These are phyloP conservation scores for Loriculus beryllinus DNA, from an alignment of 2,797 vertebrate genomes.

Conservation along the genomic window DNA sequence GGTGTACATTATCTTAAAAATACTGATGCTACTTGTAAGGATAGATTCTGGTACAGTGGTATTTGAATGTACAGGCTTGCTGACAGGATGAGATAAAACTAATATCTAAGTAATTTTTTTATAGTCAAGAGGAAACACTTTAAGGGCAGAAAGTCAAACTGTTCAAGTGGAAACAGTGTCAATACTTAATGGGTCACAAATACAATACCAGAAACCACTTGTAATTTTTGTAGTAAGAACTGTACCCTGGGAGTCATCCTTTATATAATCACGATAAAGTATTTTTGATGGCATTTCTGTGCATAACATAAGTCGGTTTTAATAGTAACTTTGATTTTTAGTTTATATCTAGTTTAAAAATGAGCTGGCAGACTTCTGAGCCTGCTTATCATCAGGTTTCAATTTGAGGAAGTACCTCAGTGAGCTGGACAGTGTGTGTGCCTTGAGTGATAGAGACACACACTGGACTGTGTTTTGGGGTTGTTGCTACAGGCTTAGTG, in stretches of 20 bases:
- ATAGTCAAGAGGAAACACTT: neutral
- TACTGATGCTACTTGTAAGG: neutral
- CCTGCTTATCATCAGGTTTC: neutral
- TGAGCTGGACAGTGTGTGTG: slow-evolving; percentile 4
- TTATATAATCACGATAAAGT: neutral
- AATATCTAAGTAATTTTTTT: neutral
- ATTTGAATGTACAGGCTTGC: neutral
- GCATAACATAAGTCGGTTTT: neutral
- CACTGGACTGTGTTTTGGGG: slow-evolving; percentile 10
- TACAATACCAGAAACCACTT: neutral
- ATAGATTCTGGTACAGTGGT: neutral
- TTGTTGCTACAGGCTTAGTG: slow-evolving; percentile 2
- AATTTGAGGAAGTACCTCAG: slow-evolving; percentile 24
- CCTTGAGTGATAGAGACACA: neutral
- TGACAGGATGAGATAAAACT: neutral
- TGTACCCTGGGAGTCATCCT: neutral
- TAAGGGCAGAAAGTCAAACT: neutral
- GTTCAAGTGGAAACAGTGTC: neutral
- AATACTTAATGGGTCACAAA: slow-evolving; percentile 19
- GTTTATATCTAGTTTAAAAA: neutral
- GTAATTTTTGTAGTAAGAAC: slow-evolving; percentile 16
- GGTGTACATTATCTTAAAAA: slow-evolving; percentile 9
- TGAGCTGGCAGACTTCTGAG: slow-evolving; percentile 19
- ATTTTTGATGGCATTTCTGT: neutral
- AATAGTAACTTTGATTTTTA: neutral